Percentiles rank a stretch among this genome's conserved stretches.
Evolutionary conservation across 2,797 vertebrate genomes (phyloP).

Genomic region (Rhynchonycteris naso): DNA sequence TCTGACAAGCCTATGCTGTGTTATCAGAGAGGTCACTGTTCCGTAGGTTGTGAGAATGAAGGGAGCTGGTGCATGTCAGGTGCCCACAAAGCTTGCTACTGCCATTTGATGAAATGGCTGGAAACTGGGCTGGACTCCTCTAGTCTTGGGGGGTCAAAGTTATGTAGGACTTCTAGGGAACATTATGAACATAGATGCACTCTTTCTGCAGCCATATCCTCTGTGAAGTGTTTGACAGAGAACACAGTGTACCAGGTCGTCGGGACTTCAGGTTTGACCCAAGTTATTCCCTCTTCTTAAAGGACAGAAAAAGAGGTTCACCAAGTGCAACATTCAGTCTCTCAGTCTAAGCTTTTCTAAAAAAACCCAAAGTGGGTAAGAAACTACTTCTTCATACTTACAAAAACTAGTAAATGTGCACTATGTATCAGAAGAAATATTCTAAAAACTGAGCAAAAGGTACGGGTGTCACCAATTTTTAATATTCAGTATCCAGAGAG

Average conservation of each 20-base stretch:
- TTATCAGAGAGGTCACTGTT: background rate
- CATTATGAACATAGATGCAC: background rate
- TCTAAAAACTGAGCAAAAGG: conserved; percentile 6
- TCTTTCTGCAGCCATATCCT: background rate
- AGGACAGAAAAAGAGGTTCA: background rate
- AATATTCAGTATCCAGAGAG: background rate
- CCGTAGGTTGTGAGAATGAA: background rate
- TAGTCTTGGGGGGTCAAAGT: too few relatives aligned
- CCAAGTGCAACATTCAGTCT: background rate
- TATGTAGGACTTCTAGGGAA: background rate
- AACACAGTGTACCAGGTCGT: background rate
- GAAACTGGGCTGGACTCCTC: background rate
- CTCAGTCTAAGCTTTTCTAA: background rate
- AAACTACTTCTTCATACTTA: background rate
- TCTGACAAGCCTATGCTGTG: background rate
- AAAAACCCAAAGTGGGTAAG: background rate
- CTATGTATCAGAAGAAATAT: background rate
- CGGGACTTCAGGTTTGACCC: background rate
- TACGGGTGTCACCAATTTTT: background rate
- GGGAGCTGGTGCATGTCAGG: background rate
- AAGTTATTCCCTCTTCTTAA: background rate
- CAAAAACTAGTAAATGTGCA: background rate
- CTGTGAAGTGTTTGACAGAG: background rate
- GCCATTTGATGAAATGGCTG: background rate
- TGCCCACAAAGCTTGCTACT: background rate